A percentile compares a stretch with the other conserved stretches of the same genome.
These are phyloP conservation scores for Chelmon rostratus DNA, from an alignment of 2,797 vertebrate genomes.

Conservation along the genomic window DNA sequence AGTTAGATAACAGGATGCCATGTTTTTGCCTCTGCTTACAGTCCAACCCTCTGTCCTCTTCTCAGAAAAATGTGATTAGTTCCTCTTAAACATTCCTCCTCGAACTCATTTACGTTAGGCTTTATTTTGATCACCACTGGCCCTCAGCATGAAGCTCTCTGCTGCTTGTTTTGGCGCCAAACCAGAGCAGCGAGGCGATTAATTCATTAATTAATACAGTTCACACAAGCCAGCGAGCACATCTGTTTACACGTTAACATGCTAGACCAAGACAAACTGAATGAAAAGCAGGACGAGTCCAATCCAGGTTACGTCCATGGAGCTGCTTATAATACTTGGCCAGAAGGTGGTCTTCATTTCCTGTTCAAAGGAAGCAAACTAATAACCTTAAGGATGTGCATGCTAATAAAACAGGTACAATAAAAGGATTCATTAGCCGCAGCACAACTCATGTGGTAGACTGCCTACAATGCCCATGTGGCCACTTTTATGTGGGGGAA, in stretches of 20 bases:
- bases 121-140: background rate
- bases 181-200: background rate
- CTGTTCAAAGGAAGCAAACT: too few species aligned
- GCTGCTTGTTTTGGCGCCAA: background rate
- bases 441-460: too few species aligned
- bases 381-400: too few species aligned
- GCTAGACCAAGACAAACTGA: conserved; percentile 29
- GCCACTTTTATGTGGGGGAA: too few species aligned
- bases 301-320: too few species aligned
- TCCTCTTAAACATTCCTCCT: background rate
- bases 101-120: background rate
- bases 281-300: too few species aligned
- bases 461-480: too few species aligned
- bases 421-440: too few species aligned
- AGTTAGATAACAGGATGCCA: background rate
- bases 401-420: too few species aligned
- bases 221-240: background rate
- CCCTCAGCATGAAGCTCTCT: background rate
- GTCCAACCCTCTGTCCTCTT: background rate
- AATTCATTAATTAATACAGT: background rate
- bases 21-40: background rate
- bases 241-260: conserved; percentile 42
- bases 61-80: background rate
- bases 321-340: too few species aligned
- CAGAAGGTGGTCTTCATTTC: too few species aligned